phyloP scores from a whole-genome alignment of 2,113 vertebrate species.

The Asarcornis scutulata region DNA sequence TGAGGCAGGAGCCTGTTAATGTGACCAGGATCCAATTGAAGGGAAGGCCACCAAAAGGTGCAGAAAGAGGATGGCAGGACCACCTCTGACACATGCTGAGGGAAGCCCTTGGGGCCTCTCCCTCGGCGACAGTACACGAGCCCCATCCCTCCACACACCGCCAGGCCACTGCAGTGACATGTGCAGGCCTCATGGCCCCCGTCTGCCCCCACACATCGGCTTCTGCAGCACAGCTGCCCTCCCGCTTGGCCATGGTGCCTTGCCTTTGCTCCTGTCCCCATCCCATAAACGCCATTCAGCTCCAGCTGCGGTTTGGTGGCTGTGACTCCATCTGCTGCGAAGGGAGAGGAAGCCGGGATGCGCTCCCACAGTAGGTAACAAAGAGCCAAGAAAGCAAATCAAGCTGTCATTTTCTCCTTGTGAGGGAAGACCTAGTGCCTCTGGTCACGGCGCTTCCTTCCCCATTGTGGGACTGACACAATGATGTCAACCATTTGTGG shows the following conservation, averaged over 20 bases:
- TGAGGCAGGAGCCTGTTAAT: background rate
- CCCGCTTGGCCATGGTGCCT: rapidly evolving
- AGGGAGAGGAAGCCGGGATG: background rate
- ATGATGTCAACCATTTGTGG: slow-evolving; percentile 20
- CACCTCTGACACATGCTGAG: rapidly evolving
- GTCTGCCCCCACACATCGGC: rapidly evolving
- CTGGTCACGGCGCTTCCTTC: background rate
- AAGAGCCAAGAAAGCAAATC: slow-evolving; percentile 45
- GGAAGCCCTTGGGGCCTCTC: background rate
- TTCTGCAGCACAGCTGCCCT: background rate
- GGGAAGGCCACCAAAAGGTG: background rate
- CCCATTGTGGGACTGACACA: background rate
- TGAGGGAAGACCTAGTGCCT: slow-evolving; percentile 11
- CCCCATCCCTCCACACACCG: background rate
- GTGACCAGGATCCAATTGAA: rapidly evolving
- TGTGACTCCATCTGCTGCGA: background rate
- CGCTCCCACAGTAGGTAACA: background rate
- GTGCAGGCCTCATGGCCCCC: background rate
- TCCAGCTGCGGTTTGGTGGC: background rate
- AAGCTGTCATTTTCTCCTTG: slow-evolving; percentile 34
- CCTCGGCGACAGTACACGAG: background rate
- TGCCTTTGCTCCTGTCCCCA: background rate
- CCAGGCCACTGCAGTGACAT: background rate
- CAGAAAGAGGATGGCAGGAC: background rate
- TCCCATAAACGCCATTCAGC: background rate